Evolutionary conservation across 2,888 invertebrate species (phyloP).

Genomic region (Cephus runcator): DNA sequence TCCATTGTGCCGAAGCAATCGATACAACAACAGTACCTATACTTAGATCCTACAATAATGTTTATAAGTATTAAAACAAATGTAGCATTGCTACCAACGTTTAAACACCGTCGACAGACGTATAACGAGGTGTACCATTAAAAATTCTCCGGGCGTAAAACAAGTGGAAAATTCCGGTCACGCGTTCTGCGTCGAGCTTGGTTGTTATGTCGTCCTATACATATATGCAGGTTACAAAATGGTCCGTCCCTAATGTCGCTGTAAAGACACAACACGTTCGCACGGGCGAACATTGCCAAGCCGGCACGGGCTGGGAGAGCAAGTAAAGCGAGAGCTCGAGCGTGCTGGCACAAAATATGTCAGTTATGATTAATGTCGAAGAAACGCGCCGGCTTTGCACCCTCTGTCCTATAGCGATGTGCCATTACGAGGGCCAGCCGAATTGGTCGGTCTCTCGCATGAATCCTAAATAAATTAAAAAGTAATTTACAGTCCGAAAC

Average conservation of each 20-base stretch:
- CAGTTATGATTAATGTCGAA: conserved; percentile 20
- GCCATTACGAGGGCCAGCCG: neutral
- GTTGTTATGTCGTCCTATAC: neutral
- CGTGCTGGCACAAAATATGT: conserved; percentile 7
- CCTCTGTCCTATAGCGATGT: neutral
- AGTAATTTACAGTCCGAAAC: neutral
- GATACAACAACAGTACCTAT: neutral
- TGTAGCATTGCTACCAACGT: neutral
- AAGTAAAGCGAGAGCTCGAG: neutral
- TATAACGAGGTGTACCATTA: conserved; percentile 1
- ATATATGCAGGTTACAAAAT: conserved; percentile 1
- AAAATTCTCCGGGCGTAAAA: conserved; percentile 21
- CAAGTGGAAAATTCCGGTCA: conserved; percentile 21
- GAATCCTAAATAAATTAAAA: neutral
- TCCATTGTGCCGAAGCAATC: neutral
- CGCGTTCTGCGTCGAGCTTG: conserved; percentile 16
- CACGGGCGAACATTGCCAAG: neutral
- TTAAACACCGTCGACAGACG: neutral
- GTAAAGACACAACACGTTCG: conserved; percentile 10
- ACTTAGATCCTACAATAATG: neutral
- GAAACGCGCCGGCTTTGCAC: conserved; percentile 10
- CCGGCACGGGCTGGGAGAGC: neutral
- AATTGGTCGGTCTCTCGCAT: neutral
- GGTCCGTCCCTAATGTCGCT: conserved; percentile 18
- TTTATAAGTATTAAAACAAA: neutral